These are phyloP conservation scores for Telenomus remus DNA, from an alignment of 1,140 invertebrate genomes.

Conservation along the genomic window DNA sequence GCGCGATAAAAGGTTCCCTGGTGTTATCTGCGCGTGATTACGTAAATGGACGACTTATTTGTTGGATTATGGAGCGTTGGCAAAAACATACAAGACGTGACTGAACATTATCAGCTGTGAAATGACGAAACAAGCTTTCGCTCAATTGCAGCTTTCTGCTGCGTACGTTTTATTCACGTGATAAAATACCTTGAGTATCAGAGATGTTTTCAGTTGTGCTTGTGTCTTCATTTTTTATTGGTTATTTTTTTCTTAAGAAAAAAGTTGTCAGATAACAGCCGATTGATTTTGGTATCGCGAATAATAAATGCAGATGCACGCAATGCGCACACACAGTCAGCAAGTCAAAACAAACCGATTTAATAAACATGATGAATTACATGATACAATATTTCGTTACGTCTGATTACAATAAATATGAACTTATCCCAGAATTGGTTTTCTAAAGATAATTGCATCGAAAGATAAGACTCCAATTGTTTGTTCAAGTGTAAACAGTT, in stretches of 20 bases:
- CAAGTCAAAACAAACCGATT: constrained; percentile 46
- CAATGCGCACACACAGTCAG: constrained; percentile 13
- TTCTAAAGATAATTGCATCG: too few species aligned
- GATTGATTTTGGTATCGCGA: constrained; percentile 34
- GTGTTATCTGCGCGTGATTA: constrained; percentile 37
- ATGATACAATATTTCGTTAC: constrained; percentile 27
- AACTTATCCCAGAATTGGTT: background rate
- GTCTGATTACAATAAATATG: constrained; percentile 32
- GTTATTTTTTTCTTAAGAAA: constrained; percentile 5
- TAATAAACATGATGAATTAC: constrained; percentile 31
- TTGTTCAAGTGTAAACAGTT: too few species aligned
- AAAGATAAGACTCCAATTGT: too few species aligned
- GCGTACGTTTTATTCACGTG: background rate
- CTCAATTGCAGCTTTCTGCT: background rate
- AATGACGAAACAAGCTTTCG: constrained; percentile 31
- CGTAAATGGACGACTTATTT: constrained; percentile 41
- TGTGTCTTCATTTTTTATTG: background rate
- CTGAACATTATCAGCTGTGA: too few species aligned
- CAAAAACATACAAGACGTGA: constrained; percentile 10
- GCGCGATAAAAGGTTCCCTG: constrained; percentile 31
- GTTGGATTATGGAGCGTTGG: constrained; percentile 33
- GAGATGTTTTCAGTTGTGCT: background rate
- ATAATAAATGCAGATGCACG: constrained; percentile 8
- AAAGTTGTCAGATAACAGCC: constrained; percentile 15
- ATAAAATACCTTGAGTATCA: constrained; percentile 9